Evolutionary conservation across 2,113 vertebrate species (phyloP).

Genomic region (Dicrurus megarhynchus): DNA sequence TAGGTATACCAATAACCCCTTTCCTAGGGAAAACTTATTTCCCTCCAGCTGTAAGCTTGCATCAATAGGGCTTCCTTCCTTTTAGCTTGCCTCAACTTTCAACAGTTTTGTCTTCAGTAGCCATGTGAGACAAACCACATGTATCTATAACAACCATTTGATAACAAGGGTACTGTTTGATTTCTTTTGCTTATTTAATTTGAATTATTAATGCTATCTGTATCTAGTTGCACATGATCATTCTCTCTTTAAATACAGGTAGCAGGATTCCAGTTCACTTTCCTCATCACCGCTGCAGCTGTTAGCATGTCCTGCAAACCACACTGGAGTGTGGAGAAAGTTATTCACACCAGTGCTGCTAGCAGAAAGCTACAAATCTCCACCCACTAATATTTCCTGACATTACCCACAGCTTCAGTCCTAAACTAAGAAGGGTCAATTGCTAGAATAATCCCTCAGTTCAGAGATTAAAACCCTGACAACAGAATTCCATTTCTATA

Average conservation of each 20-base stretch:
- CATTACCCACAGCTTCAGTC: neutral
- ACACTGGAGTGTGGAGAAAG: neutral
- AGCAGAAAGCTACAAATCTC: neutral
- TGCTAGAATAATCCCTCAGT: neutral
- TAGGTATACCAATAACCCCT: neutral
- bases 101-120: neutral
- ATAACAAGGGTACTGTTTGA: neutral
- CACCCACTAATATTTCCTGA: neutral
- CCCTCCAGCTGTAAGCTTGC: neutral
- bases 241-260: neutral
- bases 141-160: neutral
- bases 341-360: neutral
- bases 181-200: neutral
- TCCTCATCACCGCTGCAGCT: neutral
- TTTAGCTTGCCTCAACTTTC: neutral
- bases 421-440: neutral
- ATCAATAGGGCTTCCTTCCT: neutral
- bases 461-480: conserved; percentile 9
- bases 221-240: neutral
- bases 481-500: conserved; percentile 17
- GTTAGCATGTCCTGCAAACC: neutral
- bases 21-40: neutral
- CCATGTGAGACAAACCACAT: neutral
- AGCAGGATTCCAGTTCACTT: neutral
- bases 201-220: neutral